phyloP scores from a whole-genome alignment of 2,797 vertebrate genomes.

The Myotis planiceps region DNA sequence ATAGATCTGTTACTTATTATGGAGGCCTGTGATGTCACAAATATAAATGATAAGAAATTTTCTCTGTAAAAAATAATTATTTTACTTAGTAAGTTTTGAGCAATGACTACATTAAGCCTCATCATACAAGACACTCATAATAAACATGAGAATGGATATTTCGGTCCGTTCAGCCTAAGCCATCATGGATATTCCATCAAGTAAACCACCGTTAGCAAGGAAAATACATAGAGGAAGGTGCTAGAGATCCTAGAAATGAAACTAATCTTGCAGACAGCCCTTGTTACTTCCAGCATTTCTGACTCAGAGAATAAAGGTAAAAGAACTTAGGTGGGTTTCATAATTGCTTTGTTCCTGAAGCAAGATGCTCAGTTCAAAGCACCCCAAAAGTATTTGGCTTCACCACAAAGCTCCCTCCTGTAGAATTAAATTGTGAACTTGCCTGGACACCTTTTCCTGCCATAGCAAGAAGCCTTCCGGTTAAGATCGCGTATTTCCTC shows the following conservation, averaged over 20 bases:
- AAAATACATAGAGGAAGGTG: background rate
- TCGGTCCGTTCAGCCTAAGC: background rate
- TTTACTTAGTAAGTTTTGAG: background rate
- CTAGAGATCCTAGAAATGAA: background rate
- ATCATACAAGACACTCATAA: background rate
- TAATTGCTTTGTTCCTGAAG: background rate
- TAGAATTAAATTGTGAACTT: background rate
- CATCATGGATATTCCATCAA: background rate
- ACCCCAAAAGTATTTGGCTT: background rate
- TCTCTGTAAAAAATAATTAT: conserved; percentile 1
- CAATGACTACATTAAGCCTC: background rate
- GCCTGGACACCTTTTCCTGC: background rate
- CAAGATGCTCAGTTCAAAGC: background rate
- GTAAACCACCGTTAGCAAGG: background rate
- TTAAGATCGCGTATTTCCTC: background rate
- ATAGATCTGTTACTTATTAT: background rate
- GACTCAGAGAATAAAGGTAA: background rate
- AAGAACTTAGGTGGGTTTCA: background rate
- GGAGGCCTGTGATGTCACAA: background rate
- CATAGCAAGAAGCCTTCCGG: background rate
- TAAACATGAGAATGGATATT: background rate
- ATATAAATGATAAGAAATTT: background rate
- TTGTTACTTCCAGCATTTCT: background rate
- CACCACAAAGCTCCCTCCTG: background rate
- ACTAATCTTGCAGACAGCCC: background rate